These are phyloP conservation scores for Cirrhinus molitorella DNA, from an alignment of 2,797 vertebrate species.

Conservation along the genomic window DNA sequence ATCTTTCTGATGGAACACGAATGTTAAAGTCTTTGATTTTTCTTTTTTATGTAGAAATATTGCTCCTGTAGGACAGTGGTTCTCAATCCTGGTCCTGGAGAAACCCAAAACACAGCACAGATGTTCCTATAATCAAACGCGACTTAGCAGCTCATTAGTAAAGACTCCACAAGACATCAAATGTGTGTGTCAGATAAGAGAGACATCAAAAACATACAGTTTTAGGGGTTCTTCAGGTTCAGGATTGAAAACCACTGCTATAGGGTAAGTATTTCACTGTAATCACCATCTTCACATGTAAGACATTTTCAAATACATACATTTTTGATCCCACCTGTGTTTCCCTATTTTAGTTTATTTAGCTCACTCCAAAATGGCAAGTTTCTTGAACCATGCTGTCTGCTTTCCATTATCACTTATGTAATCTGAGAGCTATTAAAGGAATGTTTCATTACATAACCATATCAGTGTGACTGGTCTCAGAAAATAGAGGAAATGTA, in stretches of 20 bases:
- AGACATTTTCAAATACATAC: neutral
- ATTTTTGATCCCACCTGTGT: neutral
- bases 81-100: neutral
- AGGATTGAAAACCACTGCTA: neutral
- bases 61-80: neutral
- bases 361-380: conserved; percentile 15
- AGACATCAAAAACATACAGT: neutral
- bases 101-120: neutral
- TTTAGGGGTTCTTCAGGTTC: neutral
- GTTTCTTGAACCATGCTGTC: conserved; percentile 30
- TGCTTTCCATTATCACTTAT: conserved; percentile 51
- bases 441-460: conserved; percentile 55
- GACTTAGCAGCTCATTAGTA: neutral
- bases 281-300: neutral
- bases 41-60: neutral
- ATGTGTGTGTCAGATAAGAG: neutral
- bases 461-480: conserved; percentile 43
- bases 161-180: neutral
- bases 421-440: conserved; percentile 40
- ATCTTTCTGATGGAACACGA: neutral
- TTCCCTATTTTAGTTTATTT: conserved; percentile 21
- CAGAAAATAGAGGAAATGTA: conserved; percentile 18
- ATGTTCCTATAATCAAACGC: neutral
- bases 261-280: conserved; percentile 4
- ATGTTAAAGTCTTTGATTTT: neutral